These are phyloP conservation scores for Neodiprion lecontei DNA, from an alignment of 1,140 invertebrate genomes.

Conservation along the genomic window DNA sequence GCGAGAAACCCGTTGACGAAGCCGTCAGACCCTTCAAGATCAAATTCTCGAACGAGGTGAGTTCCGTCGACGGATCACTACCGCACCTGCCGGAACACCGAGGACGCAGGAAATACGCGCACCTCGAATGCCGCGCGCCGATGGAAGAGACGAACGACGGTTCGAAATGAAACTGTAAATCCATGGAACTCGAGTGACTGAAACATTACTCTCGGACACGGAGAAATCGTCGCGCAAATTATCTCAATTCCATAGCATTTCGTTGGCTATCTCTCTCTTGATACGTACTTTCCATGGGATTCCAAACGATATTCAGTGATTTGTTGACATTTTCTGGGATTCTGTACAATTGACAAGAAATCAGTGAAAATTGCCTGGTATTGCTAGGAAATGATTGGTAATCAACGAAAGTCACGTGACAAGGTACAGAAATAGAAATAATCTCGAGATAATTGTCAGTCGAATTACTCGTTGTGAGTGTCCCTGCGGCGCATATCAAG, in stretches of 20 bases:
- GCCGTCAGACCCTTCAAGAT: slow-evolving; percentile 61
- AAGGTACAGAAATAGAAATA: too few species aligned
- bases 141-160: background rate
- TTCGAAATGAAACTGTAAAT: background rate
- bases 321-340: background rate
- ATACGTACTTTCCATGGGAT: too few species aligned
- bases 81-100: background rate
- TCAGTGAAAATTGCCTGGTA: too few species aligned
- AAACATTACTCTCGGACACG: background rate
- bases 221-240: too few species aligned
- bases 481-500: too few species aligned
- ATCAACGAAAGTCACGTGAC: too few species aligned
- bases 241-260: background rate
- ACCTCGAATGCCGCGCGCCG: background rate
- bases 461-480: too few species aligned
- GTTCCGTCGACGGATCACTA: slow-evolving; percentile 4
- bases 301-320: too few species aligned
- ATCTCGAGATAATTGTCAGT: too few species aligned
- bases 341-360: background rate
- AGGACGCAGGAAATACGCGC: background rate
- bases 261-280: background rate
- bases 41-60: slow-evolving; percentile 60
- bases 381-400: too few species aligned
- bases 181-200: background rate
- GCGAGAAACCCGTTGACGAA: slow-evolving; percentile 44